Conservation (phyloP, 2,888 invertebrate species). For the Girardia tigrina region DNA sequence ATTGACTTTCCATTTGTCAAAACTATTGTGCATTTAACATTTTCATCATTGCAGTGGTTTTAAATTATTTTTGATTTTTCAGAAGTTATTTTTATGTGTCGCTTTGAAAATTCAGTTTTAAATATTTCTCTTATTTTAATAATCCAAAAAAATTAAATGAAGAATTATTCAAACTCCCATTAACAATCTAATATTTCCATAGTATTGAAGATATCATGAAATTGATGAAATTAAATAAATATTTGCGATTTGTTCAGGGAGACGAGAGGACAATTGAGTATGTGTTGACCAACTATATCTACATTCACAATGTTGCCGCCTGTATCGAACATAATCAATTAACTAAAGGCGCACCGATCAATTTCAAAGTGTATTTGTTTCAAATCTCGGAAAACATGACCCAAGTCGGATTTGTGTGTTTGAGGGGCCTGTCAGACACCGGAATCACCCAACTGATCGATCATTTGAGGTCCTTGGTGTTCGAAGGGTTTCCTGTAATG, state of each 20-base stretch:
- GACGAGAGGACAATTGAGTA: background rate
- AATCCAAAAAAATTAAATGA: too few relatives aligned
- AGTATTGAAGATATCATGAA: too few relatives aligned
- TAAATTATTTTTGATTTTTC: background rate
- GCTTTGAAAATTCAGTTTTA: too few relatives aligned
- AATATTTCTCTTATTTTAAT: too few relatives aligned
- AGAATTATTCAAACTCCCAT: too few relatives aligned
- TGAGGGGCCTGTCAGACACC: background rate
- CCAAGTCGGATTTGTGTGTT: slow-evolving; percentile 15
- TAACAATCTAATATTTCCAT: too few relatives aligned
- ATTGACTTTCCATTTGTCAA: background rate
- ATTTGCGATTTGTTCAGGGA: background rate
- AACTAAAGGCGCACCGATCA: background rate
- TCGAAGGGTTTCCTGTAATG: background rate
- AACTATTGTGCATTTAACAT: too few relatives aligned
- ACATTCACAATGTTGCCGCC: slow-evolving; percentile 1
- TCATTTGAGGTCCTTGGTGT: background rate
- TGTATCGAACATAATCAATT: background rate
- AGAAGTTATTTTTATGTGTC: too few relatives aligned
- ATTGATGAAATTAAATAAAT: background rate
- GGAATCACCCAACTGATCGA: background rate
- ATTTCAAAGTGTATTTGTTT: background rate
- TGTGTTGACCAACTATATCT: background rate
- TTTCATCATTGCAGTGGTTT: too few relatives aligned
- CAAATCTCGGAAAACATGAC: slow-evolving; percentile 7